Percentiles rank a stretch among this genome's conserved stretches.
These are phyloP conservation scores for Anoura caudifer DNA, from an alignment of 2,113 vertebrate genomes.

Conservation along the genomic window DNA sequence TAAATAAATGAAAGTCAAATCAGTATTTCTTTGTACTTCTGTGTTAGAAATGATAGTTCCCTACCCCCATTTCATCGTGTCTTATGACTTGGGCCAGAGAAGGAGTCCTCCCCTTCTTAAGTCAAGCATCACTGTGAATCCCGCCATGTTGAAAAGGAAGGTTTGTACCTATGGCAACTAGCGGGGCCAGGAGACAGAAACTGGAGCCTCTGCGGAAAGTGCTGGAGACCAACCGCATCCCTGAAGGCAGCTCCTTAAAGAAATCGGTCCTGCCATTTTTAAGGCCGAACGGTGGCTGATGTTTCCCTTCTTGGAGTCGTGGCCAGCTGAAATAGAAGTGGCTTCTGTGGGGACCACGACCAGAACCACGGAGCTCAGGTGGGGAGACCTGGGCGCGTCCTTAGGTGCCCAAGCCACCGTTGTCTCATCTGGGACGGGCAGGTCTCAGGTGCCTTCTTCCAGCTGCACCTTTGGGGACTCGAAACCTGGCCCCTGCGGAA, in stretches of 20 bases:
- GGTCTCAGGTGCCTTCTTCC: not conserved
- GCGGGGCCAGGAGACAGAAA: not conserved
- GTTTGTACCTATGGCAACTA: constrained; percentile 34
- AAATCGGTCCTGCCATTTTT: not conserved
- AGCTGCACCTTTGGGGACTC: not conserved
- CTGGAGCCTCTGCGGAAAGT: not conserved
- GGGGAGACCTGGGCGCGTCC: not conserved
- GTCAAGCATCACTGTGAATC: not conserved
- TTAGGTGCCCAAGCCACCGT: not conserved
- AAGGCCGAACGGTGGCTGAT: constrained; percentile 3
- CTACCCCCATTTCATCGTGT: not conserved
- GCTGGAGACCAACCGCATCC: not conserved
- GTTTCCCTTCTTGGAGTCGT: not conserved
- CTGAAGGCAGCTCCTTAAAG: constrained; percentile 22
- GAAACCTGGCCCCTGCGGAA: not conserved
- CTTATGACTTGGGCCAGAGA: not conserved
- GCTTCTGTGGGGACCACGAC: not conserved
- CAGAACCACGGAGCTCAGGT: not conserved
- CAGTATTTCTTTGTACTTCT: not conserved
- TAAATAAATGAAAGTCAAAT: not conserved
- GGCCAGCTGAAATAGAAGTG: not conserved
- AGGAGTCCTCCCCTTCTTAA: not conserved
- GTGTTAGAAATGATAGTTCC: not conserved
- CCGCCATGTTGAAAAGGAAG: constrained; percentile 19
- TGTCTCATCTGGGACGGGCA: not conserved